phyloP scores from a whole-genome alignment of 2,113 vertebrate species.

The Podocnemis expansa region DNA sequence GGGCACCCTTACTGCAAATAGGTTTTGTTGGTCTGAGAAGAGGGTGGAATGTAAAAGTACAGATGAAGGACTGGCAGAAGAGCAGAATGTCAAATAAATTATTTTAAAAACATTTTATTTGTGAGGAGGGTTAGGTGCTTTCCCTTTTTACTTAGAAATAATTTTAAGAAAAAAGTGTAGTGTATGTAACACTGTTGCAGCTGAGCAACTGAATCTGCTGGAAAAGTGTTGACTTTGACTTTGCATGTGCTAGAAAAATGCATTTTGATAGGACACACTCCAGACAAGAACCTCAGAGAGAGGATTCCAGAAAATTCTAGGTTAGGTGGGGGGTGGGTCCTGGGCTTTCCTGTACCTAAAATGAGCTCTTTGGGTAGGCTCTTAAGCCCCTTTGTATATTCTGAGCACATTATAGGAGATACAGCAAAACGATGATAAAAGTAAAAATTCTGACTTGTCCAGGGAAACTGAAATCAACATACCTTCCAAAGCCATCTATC shows the following conservation, averaged over 20 bases:
- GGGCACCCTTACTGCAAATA: not conserved
- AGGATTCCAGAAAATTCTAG: not conserved
- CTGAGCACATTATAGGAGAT: not conserved
- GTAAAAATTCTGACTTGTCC: not conserved
- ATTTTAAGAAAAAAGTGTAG: not conserved
- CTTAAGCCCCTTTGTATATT: not conserved
- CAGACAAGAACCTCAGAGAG: not conserved
- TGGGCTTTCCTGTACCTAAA: not conserved
- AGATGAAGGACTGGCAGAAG: not conserved
- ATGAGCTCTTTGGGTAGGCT: not conserved
- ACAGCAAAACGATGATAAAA: not conserved
- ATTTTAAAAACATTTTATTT: not conserved
- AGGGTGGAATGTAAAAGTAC: not conserved
- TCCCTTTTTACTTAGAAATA: not conserved
- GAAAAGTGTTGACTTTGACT: rapidly evolving
- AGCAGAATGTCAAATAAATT: not conserved
- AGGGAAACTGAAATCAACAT: not conserved
- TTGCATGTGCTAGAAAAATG: not conserved
- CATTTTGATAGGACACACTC: not conserved
- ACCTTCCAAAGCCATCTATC: not conserved
- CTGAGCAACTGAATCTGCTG: not conserved
- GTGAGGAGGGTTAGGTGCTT: no score
- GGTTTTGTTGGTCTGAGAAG: not conserved
- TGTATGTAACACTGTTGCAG: not conserved
- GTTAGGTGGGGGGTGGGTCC: rapidly evolving